These are phyloP conservation scores for Drosophila pullipes DNA, from an alignment of 2,888 invertebrate genomes.

Conservation along the genomic window DNA sequence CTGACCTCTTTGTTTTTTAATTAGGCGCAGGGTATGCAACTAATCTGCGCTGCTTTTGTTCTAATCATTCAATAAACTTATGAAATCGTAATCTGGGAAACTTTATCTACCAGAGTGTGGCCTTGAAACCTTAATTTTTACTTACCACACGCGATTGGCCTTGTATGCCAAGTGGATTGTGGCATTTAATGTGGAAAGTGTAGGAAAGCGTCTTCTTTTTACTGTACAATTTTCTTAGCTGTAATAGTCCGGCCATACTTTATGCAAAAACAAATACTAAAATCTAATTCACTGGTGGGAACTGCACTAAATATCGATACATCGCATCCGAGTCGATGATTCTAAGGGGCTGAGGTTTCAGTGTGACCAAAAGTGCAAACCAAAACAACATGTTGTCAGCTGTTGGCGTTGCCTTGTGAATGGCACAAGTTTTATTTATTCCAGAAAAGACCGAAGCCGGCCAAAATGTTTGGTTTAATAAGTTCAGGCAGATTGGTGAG, in stretches of 20 bases:
- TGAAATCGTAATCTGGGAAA: conserved; percentile 69
- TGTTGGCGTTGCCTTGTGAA: conserved; percentile 29
- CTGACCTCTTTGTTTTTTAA: conserved; percentile 51
- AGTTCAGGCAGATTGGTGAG: conserved; percentile 93
- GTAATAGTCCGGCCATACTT: conserved; percentile 82
- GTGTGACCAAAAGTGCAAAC: conserved; percentile 21
- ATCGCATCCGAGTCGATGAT: background rate
- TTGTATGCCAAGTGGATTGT: conserved; percentile 34
- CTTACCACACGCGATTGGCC: conserved; percentile 67
- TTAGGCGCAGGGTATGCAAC: background rate
- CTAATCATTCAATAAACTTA: conserved; percentile 52
- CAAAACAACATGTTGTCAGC: conserved; percentile 1
- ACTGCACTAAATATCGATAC: conserved; percentile 42
- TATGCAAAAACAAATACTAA: conserved; percentile 51
- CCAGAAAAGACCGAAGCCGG: conserved; percentile 61
- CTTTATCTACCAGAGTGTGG: conserved; percentile 34
- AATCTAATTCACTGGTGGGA: conserved; percentile 32
- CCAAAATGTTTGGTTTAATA: conserved; percentile 91
- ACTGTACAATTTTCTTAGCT: conserved; percentile 80
- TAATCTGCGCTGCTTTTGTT: conserved; percentile 3
- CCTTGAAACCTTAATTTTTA: conserved; percentile 63
- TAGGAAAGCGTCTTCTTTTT: conserved; percentile 53
- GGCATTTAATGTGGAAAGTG: conserved; percentile 44
- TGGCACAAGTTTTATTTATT: conserved; percentile 50
- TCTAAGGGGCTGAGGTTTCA: background rate